Evolutionary conservation across 1,140 invertebrate genomes (phyloP).

Genomic region (Popillia japonica): DNA sequence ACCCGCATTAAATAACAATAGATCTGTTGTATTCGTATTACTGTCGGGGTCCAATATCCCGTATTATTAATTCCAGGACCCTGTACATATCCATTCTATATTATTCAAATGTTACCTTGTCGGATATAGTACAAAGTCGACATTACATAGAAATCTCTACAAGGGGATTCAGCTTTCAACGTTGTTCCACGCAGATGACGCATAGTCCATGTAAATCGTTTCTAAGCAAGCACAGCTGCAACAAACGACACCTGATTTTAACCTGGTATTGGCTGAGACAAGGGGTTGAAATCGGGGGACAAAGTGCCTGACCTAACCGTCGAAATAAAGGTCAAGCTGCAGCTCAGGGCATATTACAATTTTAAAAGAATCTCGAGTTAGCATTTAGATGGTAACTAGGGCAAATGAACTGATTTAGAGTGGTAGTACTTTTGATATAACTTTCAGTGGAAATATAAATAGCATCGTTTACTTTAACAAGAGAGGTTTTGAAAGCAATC

Average conservation of each 20-base stretch:
- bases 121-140: background rate
- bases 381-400: background rate
- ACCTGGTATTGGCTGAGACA: constrained; percentile 14
- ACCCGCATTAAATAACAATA: background rate
- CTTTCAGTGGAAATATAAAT: background rate
- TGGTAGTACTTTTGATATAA: background rate
- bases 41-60: background rate
- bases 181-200: constrained; percentile 42
- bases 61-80: background rate
- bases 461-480: background rate
- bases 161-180: constrained; percentile 10
- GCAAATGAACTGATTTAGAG: background rate
- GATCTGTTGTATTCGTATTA: background rate
- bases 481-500: background rate
- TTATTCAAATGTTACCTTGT: constrained; percentile 8
- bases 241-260: constrained; percentile 44
- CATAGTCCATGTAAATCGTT: constrained; percentile 48
- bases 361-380: constrained; percentile 20
- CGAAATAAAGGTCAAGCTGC: constrained; percentile 24
- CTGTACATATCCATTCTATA: background rate
- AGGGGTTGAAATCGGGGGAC: background rate
- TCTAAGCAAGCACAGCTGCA: constrained; percentile 46
- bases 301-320: constrained; percentile 26
- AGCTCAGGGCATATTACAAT: background rate
- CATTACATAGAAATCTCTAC: constrained; percentile 9